Evolutionary conservation across 1,140 invertebrate genomes (phyloP).

Genomic region (Pseudomyrmex sp.): DNA sequence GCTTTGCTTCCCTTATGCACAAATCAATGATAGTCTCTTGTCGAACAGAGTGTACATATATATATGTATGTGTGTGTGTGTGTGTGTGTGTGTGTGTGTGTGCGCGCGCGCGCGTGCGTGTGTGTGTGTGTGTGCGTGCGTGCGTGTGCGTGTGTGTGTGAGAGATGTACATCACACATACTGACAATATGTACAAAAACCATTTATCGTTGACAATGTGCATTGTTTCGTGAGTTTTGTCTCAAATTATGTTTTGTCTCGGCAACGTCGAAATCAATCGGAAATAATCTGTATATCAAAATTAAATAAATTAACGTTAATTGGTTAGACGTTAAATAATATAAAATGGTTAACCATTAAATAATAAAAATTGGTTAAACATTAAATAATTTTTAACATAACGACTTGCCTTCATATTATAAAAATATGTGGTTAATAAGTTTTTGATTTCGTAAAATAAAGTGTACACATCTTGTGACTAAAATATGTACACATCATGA

Average conservation of each 20-base stretch:
- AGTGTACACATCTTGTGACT: constrained; percentile 15
- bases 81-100: no score
- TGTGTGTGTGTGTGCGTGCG: no score
- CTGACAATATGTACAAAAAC: no score
- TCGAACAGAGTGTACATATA: no score
- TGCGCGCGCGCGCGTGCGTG: no score
- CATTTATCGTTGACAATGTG: neutral
- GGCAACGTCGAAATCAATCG: neutral
- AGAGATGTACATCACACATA: no score
- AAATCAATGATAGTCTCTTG: no score
- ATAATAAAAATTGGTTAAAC: neutral
- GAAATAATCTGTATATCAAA: neutral
- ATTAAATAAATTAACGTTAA: constrained; percentile 17
- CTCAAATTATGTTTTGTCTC: neutral
- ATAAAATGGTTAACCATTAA: neutral
- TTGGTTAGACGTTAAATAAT: neutral
- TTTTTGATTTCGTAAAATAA: constrained; percentile 37
- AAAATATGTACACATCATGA: neutral
- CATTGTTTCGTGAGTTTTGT: neutral
- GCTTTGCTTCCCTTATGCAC: no score
- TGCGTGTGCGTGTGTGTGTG: no score
- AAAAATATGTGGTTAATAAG: constrained; percentile 25
- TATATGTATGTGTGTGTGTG: no score
- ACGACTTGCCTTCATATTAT: constrained; percentile 39
- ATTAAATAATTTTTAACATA: constrained; percentile 10